phyloP scores from a whole-genome alignment of 1,140 invertebrate genomes.

The Leptoteleia sp. region DNA sequence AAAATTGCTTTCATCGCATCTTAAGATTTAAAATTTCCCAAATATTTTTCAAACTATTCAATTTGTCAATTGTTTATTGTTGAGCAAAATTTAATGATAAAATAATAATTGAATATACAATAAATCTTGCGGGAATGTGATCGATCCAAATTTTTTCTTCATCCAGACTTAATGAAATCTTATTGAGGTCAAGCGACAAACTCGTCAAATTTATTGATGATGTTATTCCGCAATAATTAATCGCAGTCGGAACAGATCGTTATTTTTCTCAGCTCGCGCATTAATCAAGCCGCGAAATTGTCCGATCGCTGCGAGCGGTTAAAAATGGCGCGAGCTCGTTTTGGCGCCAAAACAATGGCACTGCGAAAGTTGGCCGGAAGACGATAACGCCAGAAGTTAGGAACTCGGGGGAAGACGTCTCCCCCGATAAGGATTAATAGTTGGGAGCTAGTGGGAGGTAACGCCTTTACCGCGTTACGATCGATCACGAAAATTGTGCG shows the following conservation, averaged over 20 bases:
- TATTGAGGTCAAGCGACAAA: slow-evolving; percentile 2
- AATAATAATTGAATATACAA: too few species aligned
- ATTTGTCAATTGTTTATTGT: too few species aligned
- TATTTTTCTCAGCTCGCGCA: slow-evolving; percentile 41
- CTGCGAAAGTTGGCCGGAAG: slow-evolving; percentile 54
- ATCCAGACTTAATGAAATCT: neutral
- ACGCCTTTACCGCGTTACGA: slow-evolving; percentile 16
- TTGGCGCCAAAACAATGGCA: slow-evolving; percentile 55
- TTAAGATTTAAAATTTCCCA: too few species aligned
- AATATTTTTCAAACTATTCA: too few species aligned
- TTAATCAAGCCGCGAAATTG: slow-evolving; percentile 43
- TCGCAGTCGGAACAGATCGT: slow-evolving; percentile 11
- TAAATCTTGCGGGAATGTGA: too few species aligned
- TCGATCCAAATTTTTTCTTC: neutral
- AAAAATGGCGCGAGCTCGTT: slow-evolving; percentile 48
- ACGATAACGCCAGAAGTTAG: slow-evolving; percentile 53
- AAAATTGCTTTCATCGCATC: too few species aligned
- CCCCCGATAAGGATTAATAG: slow-evolving; percentile 51
- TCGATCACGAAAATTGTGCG: slow-evolving; percentile 29
- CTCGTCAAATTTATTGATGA: slow-evolving; percentile 30
- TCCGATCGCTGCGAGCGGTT: slow-evolving; percentile 36
- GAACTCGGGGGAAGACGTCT: slow-evolving; percentile 35
- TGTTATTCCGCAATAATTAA: slow-evolving; percentile 41
- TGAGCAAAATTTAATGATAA: too few species aligned
- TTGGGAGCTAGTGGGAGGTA: neutral